These are phyloP conservation scores for Rhynchonema sp. DNA, from an alignment of 2,888 invertebrate species.

Conservation along the genomic window DNA sequence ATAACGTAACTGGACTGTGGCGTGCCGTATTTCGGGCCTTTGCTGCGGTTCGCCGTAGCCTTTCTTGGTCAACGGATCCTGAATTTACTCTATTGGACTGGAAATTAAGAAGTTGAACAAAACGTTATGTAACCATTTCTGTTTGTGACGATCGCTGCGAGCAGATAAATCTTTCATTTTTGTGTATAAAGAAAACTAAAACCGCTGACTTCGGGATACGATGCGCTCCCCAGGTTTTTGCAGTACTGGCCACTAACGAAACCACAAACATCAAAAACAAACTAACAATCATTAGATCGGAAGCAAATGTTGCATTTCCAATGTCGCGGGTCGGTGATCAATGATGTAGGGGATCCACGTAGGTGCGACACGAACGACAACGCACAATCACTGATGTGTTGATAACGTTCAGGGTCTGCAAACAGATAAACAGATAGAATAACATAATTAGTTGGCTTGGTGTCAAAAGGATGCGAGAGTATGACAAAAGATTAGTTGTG, in stretches of 20 bases:
- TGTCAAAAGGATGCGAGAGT: no score
- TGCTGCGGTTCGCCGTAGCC: slow-evolving; percentile 85
- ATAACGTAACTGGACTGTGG: slow-evolving; percentile 97
- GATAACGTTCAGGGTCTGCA: slow-evolving; percentile 79
- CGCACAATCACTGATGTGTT: slow-evolving; percentile 89
- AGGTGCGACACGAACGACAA: slow-evolving; percentile 86
- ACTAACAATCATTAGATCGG: slow-evolving; percentile 80
- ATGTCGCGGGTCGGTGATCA: slow-evolving; percentile 76
- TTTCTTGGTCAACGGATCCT: slow-evolving; percentile 87
- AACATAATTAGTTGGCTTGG: no score
- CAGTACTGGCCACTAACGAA: background rate
- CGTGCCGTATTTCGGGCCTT: slow-evolving; percentile 80
- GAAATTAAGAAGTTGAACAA: slow-evolving; percentile 24
- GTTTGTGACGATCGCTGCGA: no score
- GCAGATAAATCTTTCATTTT: no score
- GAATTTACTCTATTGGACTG: slow-evolving; percentile 97
- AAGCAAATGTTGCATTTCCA: slow-evolving; percentile 99
- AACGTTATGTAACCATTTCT: no score
- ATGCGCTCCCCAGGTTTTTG: background rate
- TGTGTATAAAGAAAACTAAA: no score
- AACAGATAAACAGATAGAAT: no score
- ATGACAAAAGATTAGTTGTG: no score
- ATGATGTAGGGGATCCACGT: slow-evolving; percentile 97
- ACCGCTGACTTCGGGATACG: background rate
- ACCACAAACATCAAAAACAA: no score